Conservation (phyloP, 1,140 invertebrate genomes). For the Eufriesea mexicana region DNA sequence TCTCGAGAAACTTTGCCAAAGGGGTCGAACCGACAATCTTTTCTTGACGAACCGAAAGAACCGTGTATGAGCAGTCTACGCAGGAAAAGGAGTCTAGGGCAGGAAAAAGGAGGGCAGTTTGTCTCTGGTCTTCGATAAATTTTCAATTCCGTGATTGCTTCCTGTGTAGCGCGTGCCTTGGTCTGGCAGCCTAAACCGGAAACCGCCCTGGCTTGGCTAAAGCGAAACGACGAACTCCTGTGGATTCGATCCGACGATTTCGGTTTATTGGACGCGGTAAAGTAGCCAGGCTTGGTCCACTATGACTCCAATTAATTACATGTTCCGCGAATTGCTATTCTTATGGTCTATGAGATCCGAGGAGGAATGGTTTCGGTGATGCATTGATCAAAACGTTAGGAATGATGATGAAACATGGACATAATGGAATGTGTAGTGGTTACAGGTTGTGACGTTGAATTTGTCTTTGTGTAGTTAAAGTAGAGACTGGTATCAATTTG, state of each 20-base stretch:
- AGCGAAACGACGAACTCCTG: background rate
- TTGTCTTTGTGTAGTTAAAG: too few species aligned
- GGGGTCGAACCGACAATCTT: background rate
- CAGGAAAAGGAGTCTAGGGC: too few species aligned
- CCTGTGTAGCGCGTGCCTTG: constrained; percentile 4
- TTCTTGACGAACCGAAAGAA: background rate
- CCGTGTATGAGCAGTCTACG: background rate
- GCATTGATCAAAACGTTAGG: too few species aligned
- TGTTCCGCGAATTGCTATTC: constrained; percentile 20
- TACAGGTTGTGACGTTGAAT: too few species aligned
- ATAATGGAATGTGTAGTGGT: too few species aligned
- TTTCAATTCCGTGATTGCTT: constrained; percentile 37
- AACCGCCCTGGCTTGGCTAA: background rate
- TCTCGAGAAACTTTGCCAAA: background rate
- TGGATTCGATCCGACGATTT: constrained; percentile 27
- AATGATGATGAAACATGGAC: too few species aligned
- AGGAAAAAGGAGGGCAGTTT: background rate
- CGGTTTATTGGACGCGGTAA: constrained; percentile 27
- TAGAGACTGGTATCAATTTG: too few species aligned
- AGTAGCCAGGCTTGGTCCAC: background rate
- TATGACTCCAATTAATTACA: constrained; percentile 45
- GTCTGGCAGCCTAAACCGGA: constrained; percentile 1
- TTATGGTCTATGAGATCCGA: too few species aligned
- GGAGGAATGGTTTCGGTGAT: too few species aligned
- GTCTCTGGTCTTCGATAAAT: constrained; percentile 9